Evolutionary conservation across 1,140 invertebrate species (phyloP).

Genomic region (Danaus melanippus): DNA sequence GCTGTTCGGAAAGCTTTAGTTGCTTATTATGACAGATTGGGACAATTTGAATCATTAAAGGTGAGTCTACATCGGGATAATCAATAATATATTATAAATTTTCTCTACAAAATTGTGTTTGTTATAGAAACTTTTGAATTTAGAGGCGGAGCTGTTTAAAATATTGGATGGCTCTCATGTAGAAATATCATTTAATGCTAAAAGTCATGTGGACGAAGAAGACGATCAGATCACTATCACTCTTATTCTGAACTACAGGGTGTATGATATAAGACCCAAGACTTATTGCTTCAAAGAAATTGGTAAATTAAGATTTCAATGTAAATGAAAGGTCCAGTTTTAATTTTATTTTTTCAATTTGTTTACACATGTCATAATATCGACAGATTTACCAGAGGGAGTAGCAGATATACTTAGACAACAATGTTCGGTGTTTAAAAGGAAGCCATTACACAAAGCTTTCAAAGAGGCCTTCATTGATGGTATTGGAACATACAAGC

Average conservation of each 20-base stretch:
- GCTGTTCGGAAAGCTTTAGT: slow-evolving; percentile 47
- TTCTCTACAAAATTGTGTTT: not conserved
- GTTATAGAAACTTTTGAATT: slow-evolving; percentile 41
- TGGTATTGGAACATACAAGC: slow-evolving; percentile 40
- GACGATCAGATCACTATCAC: slow-evolving; percentile 31
- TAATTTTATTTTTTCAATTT: too few relatives aligned
- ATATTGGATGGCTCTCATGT: slow-evolving; percentile 49
- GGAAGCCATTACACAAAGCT: slow-evolving; percentile 43
- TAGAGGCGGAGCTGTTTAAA: slow-evolving; percentile 49
- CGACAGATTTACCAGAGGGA: slow-evolving; percentile 32
- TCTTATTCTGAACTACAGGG: slow-evolving; percentile 44
- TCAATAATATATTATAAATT: slow-evolving; percentile 7
- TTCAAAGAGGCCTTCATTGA: slow-evolving; percentile 49
- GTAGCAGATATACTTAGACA: slow-evolving; percentile 29
- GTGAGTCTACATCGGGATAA: slow-evolving; percentile 23
- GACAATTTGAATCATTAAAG: slow-evolving; percentile 49
- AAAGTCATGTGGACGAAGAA: slow-evolving; percentile 34
- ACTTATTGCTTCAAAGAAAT: slow-evolving; percentile 37
- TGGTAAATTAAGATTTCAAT: slow-evolving; percentile 26
- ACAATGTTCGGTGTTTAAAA: slow-evolving; percentile 48
- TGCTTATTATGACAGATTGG: slow-evolving; percentile 49
- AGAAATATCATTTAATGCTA: slow-evolving; percentile 39
- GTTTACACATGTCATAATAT: slow-evolving; percentile 23
- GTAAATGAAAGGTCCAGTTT: too few relatives aligned
- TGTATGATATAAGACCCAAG: slow-evolving; percentile 54